Evolutionary conservation across 2,113 vertebrate species (phyloP).

Genomic region (Lipotes vexillifer): DNA sequence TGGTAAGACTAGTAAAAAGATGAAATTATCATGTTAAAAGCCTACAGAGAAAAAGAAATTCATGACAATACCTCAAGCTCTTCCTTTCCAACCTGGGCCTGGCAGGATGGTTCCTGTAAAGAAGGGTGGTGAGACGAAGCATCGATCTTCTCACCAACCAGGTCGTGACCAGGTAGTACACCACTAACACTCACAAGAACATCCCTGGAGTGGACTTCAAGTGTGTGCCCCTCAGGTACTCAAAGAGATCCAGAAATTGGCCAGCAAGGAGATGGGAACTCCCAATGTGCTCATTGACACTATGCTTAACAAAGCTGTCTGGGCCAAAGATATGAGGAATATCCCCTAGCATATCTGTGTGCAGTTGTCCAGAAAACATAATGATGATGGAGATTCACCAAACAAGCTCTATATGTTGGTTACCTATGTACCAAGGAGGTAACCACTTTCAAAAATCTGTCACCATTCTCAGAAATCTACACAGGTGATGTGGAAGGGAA

Average conservation of each 20-base stretch:
- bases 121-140: no score
- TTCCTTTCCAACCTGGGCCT: not conserved
- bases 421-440: not conserved
- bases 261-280: not conserved
- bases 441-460: not conserved
- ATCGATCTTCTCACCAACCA: no score
- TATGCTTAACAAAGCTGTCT: not conserved
- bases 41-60: not conserved
- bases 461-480: not conserved
- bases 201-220: not conserved
- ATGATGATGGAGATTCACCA: not conserved
- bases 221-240: not conserved
- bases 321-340: not conserved
- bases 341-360: not conserved
- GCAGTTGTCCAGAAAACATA: not conserved
- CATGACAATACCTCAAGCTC: not conserved
- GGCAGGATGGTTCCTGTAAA: no score
- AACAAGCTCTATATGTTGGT: not conserved
- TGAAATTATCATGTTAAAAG: not conserved
- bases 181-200: not conserved
- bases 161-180: no score
- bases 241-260: not conserved
- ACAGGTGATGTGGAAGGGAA: not conserved
- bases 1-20: not conserved
- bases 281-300: not conserved